A percentile compares a stretch with the other conserved stretches of the same genome.
These are phyloP conservation scores for Rhombomys opimus DNA, from an alignment of 2,113 vertebrate species.

Conservation along the genomic window DNA sequence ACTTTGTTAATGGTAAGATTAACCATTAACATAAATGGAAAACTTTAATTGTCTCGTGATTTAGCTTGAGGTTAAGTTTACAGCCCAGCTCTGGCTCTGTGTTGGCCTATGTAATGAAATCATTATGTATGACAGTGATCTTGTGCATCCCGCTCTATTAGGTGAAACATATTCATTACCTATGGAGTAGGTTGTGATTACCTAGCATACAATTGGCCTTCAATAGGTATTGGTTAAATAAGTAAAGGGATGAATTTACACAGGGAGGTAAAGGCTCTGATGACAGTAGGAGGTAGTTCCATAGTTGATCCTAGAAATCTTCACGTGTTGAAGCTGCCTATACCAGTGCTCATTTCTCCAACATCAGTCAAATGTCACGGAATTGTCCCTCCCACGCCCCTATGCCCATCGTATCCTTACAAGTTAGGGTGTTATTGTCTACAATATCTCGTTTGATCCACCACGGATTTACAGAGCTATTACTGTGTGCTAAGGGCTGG, in stretches of 20 bases:
- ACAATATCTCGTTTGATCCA: background rate
- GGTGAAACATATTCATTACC: background rate
- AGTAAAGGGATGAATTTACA: background rate
- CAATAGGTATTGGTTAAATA: background rate
- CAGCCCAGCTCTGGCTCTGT: background rate
- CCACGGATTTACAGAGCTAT: background rate
- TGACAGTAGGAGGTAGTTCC: background rate
- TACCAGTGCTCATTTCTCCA: background rate
- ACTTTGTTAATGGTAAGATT: conserved; percentile 38
- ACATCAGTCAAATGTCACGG: background rate
- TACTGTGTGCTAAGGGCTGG: background rate
- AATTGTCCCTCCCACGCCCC: too few species aligned
- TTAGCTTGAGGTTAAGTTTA: conserved; percentile 39
- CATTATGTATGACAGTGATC: background rate
- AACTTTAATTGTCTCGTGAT: background rate
- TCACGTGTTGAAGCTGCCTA: background rate
- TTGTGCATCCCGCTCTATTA: background rate
- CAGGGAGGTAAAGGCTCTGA: background rate
- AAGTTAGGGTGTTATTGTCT: background rate
- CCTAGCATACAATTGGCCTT: background rate
- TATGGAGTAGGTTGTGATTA: background rate
- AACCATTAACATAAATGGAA: conserved; percentile 33
- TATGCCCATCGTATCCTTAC: background rate
- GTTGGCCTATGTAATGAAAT: conserved; percentile 22
- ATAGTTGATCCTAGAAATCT: background rate